Evolutionary conservation across 2,888 invertebrate genomes (phyloP).

Genomic region (Trichogramma evanescens): DNA sequence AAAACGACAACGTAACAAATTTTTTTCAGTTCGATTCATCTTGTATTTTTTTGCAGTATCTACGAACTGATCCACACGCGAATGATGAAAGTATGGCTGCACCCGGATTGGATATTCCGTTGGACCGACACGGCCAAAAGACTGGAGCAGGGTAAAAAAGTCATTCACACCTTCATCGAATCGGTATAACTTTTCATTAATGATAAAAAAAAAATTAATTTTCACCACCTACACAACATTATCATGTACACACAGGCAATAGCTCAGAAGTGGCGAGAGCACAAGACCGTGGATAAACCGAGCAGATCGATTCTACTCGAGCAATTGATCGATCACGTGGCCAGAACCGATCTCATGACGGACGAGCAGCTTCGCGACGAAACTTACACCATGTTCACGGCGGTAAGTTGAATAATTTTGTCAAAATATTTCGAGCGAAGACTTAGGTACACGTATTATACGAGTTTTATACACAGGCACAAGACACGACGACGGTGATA

Average conservation of each 20-base stretch:
- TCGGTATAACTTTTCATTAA: conserved; percentile 14
- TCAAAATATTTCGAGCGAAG: background rate
- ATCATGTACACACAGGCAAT: conserved; percentile 17
- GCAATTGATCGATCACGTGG: conserved; percentile 20
- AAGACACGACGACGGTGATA: conserved; percentile 26
- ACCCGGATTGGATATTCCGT: conserved; percentile 24
- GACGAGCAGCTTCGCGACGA: conserved; percentile 21
- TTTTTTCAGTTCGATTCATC: background rate
- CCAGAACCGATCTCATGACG: conserved; percentile 17
- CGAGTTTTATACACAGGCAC: conserved; percentile 20
- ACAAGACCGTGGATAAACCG: conserved; percentile 20
- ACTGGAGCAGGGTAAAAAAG: conserved; percentile 18
- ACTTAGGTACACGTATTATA: background rate
- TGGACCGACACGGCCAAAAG: conserved; percentile 17
- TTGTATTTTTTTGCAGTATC: conserved; percentile 18
- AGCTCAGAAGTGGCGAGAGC: conserved; percentile 24
- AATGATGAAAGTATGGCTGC: conserved; percentile 30
- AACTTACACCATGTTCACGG: conserved; percentile 27
- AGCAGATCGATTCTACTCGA: conserved; percentile 21
- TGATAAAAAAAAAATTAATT: background rate
- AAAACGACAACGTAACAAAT: background rate
- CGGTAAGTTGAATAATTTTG: conserved; percentile 19
- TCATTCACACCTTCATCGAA: conserved; percentile 26
- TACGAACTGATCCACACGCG: conserved; percentile 25
- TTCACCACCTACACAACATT: background rate